Evolutionary conservation across 2,113 vertebrate species (phyloP).

Genomic region (Gymnocephalus cernua): DNA sequence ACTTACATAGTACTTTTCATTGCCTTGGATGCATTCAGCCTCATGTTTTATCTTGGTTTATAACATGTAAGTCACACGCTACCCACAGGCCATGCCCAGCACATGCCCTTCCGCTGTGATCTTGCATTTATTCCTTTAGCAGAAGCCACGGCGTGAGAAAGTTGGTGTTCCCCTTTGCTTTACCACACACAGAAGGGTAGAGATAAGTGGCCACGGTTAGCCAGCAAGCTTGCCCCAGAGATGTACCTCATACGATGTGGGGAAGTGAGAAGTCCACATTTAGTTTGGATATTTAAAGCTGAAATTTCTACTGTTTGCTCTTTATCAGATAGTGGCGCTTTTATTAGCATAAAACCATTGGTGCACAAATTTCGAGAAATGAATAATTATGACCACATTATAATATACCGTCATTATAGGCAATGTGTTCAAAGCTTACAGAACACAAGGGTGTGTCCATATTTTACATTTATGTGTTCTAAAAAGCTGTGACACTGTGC

Average conservation of each 20-base stretch:
- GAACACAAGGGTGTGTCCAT: conserved; percentile 60
- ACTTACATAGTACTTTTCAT: not conserved
- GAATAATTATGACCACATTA: not conserved
- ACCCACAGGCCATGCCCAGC: conserved; percentile 52
- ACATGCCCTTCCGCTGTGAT: conserved; percentile 72
- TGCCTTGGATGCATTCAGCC: not conserved
- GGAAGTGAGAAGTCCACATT: conserved; percentile 66
- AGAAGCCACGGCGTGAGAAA: conserved; percentile 79
- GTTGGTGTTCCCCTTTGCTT: conserved; percentile 65
- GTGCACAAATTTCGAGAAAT: not conserved
- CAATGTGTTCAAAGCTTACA: conserved; percentile 35
- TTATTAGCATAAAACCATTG: not conserved
- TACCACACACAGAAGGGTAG: conserved; percentile 41
- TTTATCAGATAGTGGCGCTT: not conserved
- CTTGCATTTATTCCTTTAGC: conserved; percentile 65
- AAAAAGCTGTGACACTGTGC: conserved; percentile 47
- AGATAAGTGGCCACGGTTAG: conserved; percentile 46
- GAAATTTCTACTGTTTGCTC: rapidly evolving
- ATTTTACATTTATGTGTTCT: conserved; percentile 38
- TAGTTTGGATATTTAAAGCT: not conserved
- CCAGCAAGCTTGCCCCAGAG: conserved; percentile 9
- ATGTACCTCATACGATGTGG: conserved; percentile 17
- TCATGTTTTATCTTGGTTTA: conserved; percentile 17
- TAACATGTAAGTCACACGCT: not conserved
- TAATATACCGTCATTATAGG: not conserved